phyloP scores from a whole-genome alignment of 2,113 vertebrate species.

The Columba livia region DNA sequence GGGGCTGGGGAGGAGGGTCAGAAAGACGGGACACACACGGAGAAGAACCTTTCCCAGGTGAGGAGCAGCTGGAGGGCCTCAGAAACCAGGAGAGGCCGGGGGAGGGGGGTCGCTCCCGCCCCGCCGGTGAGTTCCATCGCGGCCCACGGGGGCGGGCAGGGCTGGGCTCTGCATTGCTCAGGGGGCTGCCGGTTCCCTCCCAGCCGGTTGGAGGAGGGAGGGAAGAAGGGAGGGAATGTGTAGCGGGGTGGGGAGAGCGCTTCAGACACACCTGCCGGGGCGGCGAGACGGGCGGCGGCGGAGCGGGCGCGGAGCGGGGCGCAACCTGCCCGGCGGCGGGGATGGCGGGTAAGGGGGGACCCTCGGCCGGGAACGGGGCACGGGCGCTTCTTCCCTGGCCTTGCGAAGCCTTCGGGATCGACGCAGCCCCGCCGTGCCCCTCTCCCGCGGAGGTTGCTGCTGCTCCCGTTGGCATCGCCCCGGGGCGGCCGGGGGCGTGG shows the following conservation, averaged over 20 bases:
- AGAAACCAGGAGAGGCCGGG: neutral
- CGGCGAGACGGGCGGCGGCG: neutral
- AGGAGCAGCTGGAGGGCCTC: neutral
- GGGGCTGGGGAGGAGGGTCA: neutral
- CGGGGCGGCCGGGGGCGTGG: neutral
- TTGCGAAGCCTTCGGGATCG: neutral
- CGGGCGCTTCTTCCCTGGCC: neutral
- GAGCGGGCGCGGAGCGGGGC: neutral
- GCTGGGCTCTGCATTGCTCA: neutral
- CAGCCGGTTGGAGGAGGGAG: neutral
- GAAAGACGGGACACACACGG: neutral
- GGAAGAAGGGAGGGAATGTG: neutral
- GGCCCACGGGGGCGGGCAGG: neutral
- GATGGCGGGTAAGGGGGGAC: constrained; percentile 32
- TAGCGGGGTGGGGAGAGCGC: neutral
- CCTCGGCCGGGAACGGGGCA: neutral
- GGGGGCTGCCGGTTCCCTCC: neutral
- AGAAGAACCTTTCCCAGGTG: neutral
- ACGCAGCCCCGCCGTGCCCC: neutral
- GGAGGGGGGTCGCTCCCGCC: neutral
- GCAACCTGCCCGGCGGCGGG: neutral
- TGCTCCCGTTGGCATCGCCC: neutral
- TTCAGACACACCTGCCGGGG: constrained; percentile 35
- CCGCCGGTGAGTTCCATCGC: neutral
- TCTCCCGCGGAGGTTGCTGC: neutral